Percentiles rank a stretch among this genome's conserved stretches.
phyloP scores from a whole-genome alignment of 2,797 vertebrate species.

The Tachyglossus aculeatus region DNA sequence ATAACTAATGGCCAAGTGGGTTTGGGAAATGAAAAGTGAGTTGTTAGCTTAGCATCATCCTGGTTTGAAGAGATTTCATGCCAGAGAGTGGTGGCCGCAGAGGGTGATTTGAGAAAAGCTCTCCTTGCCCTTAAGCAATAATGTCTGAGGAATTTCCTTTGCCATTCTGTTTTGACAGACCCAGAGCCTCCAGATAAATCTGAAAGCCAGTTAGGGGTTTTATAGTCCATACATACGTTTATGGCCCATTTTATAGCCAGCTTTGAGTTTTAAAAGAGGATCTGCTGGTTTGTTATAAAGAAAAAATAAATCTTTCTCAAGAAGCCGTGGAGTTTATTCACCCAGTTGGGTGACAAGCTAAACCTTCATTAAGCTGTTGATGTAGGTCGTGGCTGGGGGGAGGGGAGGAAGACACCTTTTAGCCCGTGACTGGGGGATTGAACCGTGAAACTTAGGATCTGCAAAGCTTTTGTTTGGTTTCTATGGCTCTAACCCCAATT shows the following conservation, averaged over 20 bases:
- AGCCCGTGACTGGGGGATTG: constrained; percentile 38
- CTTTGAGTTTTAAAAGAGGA: constrained; percentile 8
- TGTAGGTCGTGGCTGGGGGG: constrained; percentile 32
- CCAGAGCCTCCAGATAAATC: not conserved
- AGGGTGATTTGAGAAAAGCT: not conserved
- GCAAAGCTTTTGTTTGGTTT: constrained; percentile 60
- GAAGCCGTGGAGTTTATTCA: constrained; percentile 30
- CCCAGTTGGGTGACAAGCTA: constrained; percentile 60
- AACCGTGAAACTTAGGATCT: constrained; percentile 46
- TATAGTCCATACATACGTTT: constrained; percentile 5
- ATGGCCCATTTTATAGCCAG: constrained; percentile 30
- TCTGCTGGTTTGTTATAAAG: constrained; percentile 13
- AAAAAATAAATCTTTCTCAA: constrained; percentile 17
- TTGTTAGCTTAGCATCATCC: too few relatives aligned
- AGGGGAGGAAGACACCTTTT: not conserved
- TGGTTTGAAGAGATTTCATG: too few relatives aligned
- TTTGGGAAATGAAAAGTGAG: too few relatives aligned
- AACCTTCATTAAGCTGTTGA: constrained; percentile 62
- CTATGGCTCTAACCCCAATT: constrained; percentile 38
- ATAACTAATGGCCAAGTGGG: not conserved
- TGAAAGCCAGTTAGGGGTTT: not conserved
- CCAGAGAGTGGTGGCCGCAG: not conserved
- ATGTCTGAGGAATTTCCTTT: not conserved
- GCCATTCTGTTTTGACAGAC: not conserved
- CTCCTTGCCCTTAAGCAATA: not conserved